Evolutionary conservation across 2,113 vertebrate genomes (phyloP).

Genomic region (Oncorhynchus keta): DNA sequence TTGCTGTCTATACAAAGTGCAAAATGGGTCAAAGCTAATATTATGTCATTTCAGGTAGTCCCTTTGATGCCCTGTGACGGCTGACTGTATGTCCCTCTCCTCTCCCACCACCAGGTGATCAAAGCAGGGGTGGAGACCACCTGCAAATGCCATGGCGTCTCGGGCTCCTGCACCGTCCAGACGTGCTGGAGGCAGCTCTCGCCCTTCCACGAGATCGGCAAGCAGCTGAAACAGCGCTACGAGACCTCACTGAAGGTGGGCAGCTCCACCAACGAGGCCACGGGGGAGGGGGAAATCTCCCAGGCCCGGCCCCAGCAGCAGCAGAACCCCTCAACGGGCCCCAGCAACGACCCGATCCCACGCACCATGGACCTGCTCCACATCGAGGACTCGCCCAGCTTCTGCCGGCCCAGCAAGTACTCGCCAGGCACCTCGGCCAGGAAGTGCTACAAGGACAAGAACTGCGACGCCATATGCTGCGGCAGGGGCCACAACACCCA

Average conservation of each 20-base stretch:
- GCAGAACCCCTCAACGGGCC: conserved; percentile 58
- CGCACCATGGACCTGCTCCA: conserved; percentile 93
- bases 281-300: conserved; percentile 89
- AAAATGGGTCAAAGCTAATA: conserved; percentile 7
- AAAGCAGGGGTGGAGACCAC: conserved; percentile 96
- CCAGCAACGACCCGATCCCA: conserved; percentile 83
- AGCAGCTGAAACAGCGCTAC: conserved; percentile 93
- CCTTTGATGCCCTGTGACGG: conserved; percentile 19
- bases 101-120: conserved; percentile 81
- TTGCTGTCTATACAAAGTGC: conserved; percentile 50
- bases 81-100: conserved; percentile 28
- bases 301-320: conserved; percentile 70
- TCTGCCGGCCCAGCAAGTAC: conserved; percentile 91
- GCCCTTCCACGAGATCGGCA: conserved; percentile 95
- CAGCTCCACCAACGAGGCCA: conserved; percentile 94
- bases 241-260: conserved; percentile 91
- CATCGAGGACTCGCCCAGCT: conserved; percentile 96
- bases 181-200: conserved; percentile 97
- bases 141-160: conserved; percentile 96
- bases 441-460: conserved; percentile 97
- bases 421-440: conserved; percentile 88
- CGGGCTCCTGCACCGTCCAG: conserved; percentile 93
- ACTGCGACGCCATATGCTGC: conserved; percentile 97
- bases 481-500: conserved; percentile 97
- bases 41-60: conserved; percentile 13